Base-by-base conservation (phyloP, 2,113 vertebrate species). In the Actenoides hombroni region DNA sequence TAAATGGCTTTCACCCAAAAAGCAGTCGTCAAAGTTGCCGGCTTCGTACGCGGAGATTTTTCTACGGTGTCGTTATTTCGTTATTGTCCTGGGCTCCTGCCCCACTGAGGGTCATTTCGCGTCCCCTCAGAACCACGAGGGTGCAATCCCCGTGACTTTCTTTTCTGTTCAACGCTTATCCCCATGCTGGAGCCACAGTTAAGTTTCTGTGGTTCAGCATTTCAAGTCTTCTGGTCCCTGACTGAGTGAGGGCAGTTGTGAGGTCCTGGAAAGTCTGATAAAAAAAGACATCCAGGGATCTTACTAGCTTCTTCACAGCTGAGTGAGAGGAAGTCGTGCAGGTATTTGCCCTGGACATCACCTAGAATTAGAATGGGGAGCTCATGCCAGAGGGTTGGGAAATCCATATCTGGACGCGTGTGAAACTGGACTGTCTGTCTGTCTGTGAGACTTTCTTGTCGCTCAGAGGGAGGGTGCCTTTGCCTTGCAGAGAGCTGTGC, bases 381-480 rank as follows among this genome's bases (percentile, higher is more conserved):
- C 48, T 73, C 20, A 8, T 44, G 63, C 16, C 0, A 0, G 39
- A 53, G 56, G 16, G 67, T 9, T 92, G 59, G 51, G 71, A 73
- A 74, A 64, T 70, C 24, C 9, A 0, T n/a, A 7, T 83, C 37
- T 63, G 40, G 77, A 28, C 49, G 0, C 0, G 2, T 56, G 31
- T 67, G 49, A 60, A 76, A 31, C 19, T 18, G 35, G 68, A 12
- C 17, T 69, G 77, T 26, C 9, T 53, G 9, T 11, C 15, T 6
- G 20, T 49, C 37, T 63, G 31, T 67, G 68, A 49, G n/a, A 26
- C 54, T 29, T 69, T 29, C 31, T 46, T n/a, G 33, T 17, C 11
- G 13, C 42, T 59, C 28, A 5, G 9, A 56, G 51, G 8, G 24
- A 49, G 51, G 35, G 37, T 63, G 67, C 46, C 31, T 46, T 54